Evolutionary conservation across 2,113 vertebrate species (phyloP).

Genomic region (Puma concolor): DNA sequence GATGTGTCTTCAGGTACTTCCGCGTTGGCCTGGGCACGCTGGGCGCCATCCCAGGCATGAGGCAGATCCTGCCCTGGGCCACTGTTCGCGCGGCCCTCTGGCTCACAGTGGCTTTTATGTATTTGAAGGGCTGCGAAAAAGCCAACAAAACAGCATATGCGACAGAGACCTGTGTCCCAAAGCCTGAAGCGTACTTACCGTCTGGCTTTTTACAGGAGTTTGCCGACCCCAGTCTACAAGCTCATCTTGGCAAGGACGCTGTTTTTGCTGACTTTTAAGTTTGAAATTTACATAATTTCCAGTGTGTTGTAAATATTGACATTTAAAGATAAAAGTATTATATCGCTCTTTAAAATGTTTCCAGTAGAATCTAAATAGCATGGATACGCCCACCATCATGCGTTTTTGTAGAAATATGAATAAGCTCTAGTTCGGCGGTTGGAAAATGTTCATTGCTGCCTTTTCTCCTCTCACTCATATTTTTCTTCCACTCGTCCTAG

Average conservation of each 20-base stretch:
- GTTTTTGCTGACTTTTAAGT: background rate
- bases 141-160: too few relatives aligned
- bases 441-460: background rate
- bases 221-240: background rate
- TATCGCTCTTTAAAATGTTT: background rate
- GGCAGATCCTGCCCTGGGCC: background rate
- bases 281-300: background rate
- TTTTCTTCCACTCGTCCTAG: background rate
- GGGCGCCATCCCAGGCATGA: too few relatives aligned
- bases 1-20: background rate
- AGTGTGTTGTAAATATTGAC: slow-evolving; percentile 15
- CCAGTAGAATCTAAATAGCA: background rate
- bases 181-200: too few relatives aligned
- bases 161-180: background rate
- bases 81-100: background rate
- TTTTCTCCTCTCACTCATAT: background rate
- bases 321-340: background rate
- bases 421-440: background rate
- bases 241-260: background rate
- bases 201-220: background rate
- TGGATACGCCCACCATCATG: background rate
- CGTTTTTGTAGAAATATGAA: background rate
- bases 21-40: background rate
- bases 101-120: background rate
- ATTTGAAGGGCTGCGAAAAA: background rate